These are phyloP conservation scores for Canis aureus DNA, from an alignment of 2,113 vertebrate species.

Conservation along the genomic window DNA sequence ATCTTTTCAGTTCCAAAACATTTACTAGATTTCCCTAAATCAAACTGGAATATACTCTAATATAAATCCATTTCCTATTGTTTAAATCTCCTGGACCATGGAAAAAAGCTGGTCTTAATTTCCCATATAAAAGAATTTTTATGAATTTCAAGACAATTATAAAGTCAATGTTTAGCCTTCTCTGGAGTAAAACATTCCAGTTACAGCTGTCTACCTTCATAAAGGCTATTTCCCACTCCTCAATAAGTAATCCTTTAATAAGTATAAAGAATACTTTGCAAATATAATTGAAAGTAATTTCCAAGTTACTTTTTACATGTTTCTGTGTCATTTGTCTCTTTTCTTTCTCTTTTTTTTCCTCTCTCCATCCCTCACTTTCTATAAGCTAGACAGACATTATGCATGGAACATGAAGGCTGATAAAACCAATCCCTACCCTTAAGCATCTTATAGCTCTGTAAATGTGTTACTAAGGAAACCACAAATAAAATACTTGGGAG, in stretches of 20 bases:
- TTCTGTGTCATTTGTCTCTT: not conserved
- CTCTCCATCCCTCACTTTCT: not conserved
- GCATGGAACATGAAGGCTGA: not conserved
- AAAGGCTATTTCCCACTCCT: not conserved
- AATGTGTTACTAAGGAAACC: conserved; percentile 8
- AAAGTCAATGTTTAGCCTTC: not conserved
- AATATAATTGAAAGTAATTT: not conserved
- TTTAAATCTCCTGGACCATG: conserved; percentile 17
- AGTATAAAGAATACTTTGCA: not conserved
- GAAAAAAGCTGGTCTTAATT: conserved; percentile 31
- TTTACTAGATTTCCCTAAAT: not conserved
- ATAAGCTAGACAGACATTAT: not conserved
- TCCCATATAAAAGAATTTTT: not conserved
- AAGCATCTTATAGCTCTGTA: not conserved
- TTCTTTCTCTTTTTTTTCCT: not conserved
- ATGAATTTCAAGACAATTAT: not conserved
- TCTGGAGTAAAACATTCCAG: not conserved
- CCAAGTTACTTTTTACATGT: conserved; percentile 5
- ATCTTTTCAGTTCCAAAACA: conserved; percentile 41
- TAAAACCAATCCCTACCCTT: conserved; percentile 33
- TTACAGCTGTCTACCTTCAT: not conserved
- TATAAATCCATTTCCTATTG: conserved; percentile 43
- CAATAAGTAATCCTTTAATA: conserved; percentile 35
- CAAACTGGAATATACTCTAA: conserved; percentile 16
- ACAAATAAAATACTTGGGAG: conserved; percentile 27